Evolutionary conservation across 1,140 invertebrate species (phyloP), one percentile per base, ranked within the genome.

Genomic region (Centruroides vittatus): DNA sequence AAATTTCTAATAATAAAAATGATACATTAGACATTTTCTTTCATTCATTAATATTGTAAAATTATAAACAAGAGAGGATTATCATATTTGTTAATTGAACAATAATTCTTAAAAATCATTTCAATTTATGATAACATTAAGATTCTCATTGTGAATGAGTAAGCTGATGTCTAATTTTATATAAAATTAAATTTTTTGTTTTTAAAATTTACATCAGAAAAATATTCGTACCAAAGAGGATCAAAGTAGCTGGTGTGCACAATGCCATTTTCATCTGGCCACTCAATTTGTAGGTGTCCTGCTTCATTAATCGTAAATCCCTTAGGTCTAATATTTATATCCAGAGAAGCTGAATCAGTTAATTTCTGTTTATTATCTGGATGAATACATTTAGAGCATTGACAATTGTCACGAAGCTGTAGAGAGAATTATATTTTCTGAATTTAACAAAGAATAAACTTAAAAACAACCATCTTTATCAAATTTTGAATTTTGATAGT

Each of bases 361-460:
- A 73, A 59, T 57, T 73, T 74, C 61, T 74, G 73, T 35, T 66
- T 67, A n/a, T 69, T 73, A 52, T 68, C 69, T n/a, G 61, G 55
- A 61, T 73, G 68, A 46, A 74, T 62, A 57, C 73, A 74, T 9
- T 49, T 49, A 4, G 61, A 35, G 47, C 73, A 74, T 55, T 67
- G 66, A 66, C 73, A 74, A 52, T 74, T 74, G 64, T 74, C 73
- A 36, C 73, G 47, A 8, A 73, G 62, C 72, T 73, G 59, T 35
- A 62, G 47, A 60, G 41, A 58, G 58, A 47, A 34, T 35, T 46
- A 5, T 41, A 9, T 48, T 11, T 36, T 10, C 12, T 13, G 4
- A 3, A 12, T n/a, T 49, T 13, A n/a, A 11, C 8, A 6, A 35
- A 35, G 46, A 5, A 49, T 34, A 36, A 47, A n/a, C 50, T 5